Percentiles rank a stretch among this genome's conserved stretches.
phyloP scores from a whole-genome alignment of 2,113 vertebrate species.

The Elephas maximus region DNA sequence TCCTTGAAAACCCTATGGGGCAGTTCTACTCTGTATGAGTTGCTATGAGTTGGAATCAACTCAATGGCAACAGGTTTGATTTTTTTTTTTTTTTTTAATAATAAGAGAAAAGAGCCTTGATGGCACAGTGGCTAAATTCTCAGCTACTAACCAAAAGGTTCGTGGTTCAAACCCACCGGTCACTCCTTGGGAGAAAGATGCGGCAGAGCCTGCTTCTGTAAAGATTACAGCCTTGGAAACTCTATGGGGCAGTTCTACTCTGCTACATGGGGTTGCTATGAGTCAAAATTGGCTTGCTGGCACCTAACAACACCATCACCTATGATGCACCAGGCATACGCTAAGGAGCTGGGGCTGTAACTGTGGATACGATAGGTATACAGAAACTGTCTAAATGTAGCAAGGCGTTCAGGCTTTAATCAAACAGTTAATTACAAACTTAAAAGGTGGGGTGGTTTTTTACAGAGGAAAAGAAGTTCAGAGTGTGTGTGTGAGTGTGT shows the following conservation, averaged over 20 bases:
- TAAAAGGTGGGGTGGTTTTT: background rate
- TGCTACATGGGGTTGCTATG: background rate
- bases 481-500: background rate
- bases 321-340: accelerated
- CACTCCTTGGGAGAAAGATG: background rate
- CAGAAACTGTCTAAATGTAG: background rate
- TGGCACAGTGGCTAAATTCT: too few species aligned
- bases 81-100: too few species aligned
- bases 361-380: background rate
- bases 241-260: background rate
- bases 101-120: background rate
- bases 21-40: too few species aligned
- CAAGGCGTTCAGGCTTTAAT: background rate
- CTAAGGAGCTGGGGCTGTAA: background rate
- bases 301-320: background rate
- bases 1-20: too few species aligned
- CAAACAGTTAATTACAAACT: background rate
- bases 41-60: too few species aligned
- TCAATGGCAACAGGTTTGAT: too few species aligned
- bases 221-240: background rate
- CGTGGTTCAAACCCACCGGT: background rate
- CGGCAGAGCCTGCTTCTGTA: background rate
- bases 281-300: background rate
- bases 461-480: background rate
- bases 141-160: background rate